Conservation (phyloP, 1,140 invertebrate species). For the Macrosteles quadrilineatus region DNA sequence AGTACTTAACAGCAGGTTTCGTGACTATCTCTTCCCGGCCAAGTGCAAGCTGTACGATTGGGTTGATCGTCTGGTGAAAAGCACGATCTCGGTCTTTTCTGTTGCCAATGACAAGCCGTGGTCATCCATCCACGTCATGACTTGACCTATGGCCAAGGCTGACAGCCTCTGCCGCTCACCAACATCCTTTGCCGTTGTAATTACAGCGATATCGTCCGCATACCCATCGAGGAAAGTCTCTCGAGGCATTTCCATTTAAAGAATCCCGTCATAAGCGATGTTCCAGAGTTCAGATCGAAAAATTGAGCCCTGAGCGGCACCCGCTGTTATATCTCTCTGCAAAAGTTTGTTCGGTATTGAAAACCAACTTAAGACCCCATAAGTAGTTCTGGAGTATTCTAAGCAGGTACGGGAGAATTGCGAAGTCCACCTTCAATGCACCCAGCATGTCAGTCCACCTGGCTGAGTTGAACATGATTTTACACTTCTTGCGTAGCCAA, state of each 20-base stretch:
- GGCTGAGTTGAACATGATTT: not conserved
- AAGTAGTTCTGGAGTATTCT: too few species aligned
- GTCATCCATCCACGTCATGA: not conserved
- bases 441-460: not conserved
- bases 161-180: not conserved
- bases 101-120: not conserved
- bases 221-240: not conserved
- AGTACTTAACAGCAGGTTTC: not conserved
- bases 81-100: not conserved
- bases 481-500: not conserved
- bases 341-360: not conserved
- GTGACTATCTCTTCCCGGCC: not conserved
- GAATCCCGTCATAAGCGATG: conserved; percentile 6
- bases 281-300: not conserved
- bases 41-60: not conserved
- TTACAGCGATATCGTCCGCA: not conserved
- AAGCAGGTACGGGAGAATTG: too few species aligned
- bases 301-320: not conserved
- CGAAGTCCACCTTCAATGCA: too few species aligned
- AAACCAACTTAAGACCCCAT: not conserved
- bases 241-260: not conserved
- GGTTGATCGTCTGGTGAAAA: not conserved
- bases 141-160: not conserved
- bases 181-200: too few species aligned
- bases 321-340: not conserved